These are phyloP conservation scores for Parambassis ranga DNA, from an alignment of 2,797 vertebrate genomes.

Conservation along the genomic window DNA sequence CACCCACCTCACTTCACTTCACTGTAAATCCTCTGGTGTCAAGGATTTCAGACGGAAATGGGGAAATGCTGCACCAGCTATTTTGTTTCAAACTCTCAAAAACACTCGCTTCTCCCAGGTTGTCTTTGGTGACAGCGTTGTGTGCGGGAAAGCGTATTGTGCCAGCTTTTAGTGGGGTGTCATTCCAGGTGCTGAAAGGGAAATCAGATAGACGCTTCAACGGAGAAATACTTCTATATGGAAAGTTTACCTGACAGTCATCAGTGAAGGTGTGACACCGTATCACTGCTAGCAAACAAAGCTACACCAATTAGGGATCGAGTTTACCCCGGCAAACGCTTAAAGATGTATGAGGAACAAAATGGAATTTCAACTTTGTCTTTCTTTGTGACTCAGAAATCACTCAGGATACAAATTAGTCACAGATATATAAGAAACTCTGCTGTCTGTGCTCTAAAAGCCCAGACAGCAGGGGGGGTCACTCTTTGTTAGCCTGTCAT, in stretches of 20 bases:
- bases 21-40: constrained; percentile 81
- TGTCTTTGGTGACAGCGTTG: constrained; percentile 81
- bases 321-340: constrained; percentile 48
- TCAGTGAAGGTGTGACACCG: constrained; percentile 59
- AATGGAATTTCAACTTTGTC: constrained; percentile 40
- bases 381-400: constrained; percentile 35
- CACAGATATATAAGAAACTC: neutral
- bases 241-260: constrained; percentile 76
- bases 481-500: constrained; percentile 55
- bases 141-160: constrained; percentile 69
- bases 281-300: constrained; percentile 60
- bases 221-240: constrained; percentile 55
- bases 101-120: constrained; percentile 73
- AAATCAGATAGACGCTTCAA: constrained; percentile 71
- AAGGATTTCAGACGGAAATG: constrained; percentile 81
- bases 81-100: constrained; percentile 82
- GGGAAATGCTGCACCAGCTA: constrained; percentile 82
- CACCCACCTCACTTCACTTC: constrained; percentile 76
- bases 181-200: constrained; percentile 72
- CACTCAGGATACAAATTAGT: constrained; percentile 21
- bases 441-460: constrained; percentile 17
- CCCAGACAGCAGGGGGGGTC: constrained; percentile 31
- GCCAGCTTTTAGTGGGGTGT: constrained; percentile 75
- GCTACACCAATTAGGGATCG: constrained; percentile 70
- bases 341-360: constrained; percentile 70